These are phyloP conservation scores for Dendrocopos noguchii DNA, from an alignment of 2,113 vertebrate genomes.

Conservation along the genomic window DNA sequence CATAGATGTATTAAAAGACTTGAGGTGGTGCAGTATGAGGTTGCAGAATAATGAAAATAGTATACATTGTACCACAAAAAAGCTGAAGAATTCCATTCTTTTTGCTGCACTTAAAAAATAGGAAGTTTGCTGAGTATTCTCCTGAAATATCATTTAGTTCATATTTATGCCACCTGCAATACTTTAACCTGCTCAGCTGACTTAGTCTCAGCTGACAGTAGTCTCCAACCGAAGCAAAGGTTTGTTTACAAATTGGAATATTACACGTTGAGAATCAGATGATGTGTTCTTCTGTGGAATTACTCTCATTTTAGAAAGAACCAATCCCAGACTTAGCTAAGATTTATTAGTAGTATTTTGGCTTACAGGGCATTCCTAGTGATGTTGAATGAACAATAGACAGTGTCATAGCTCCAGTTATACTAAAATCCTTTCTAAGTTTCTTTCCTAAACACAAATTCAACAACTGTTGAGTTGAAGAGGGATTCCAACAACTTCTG, in stretches of 20 bases:
- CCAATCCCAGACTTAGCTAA: background rate
- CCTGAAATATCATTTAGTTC: background rate
- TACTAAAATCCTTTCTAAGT: background rate
- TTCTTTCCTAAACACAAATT: slow-evolving; percentile 30
- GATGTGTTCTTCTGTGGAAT: background rate
- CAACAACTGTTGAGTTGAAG: background rate
- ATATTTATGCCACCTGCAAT: background rate
- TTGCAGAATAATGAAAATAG: background rate
- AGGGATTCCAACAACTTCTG: background rate
- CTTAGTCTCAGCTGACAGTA: no score
- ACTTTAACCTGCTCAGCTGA: background rate
- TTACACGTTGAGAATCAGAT: background rate
- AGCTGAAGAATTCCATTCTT: background rate
- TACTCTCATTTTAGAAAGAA: background rate
- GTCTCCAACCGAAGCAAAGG: background rate
- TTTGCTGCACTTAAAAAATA: background rate
- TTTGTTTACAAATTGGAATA: background rate
- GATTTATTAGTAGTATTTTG: background rate
- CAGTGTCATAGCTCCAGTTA: background rate
- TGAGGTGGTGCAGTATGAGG: background rate
- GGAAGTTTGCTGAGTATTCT: background rate
- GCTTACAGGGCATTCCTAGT: background rate
- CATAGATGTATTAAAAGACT: background rate
- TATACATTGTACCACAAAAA: background rate
- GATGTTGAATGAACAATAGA: background rate